Evolutionary conservation across 2,888 invertebrate genomes (phyloP), one percentile per base, ranked within the genome.

Genomic region (Palloptera scutellata): DNA sequence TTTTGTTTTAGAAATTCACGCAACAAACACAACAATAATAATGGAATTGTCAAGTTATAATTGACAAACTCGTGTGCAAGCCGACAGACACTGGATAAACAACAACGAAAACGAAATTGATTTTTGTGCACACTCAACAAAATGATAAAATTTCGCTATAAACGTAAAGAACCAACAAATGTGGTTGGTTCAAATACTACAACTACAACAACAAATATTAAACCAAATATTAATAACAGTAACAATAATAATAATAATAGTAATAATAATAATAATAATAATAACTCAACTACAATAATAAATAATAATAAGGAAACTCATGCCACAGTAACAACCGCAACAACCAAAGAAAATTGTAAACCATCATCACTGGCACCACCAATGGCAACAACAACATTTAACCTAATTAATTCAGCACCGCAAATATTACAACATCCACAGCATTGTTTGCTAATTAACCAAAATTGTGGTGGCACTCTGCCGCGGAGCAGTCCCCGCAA

Each of bases 81-180:
- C 30, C 2, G 6, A 30, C 30, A 43, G 20, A 30, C 62, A 58
- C 55, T 55, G 57, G 48, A 62, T 30, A 61, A n/a, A 51, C n/a
- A 57, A 48, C 59, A 54, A 17, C 15, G 52, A 48, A 41, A 45
- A 43, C 15, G n/a, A 3, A 30, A 53, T 30, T 30, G 30, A 30
- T n/a, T n/a, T n/a, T n/a, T n/a, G n/a, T n/a, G n/a, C n/a, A n/a
- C n/a, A n/a, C 30, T 30, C 30, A 43, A 53, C 62, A 72, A 70
- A 74, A 89, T 89, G 89, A 89, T 89, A 73, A 89, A 89, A 85
- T 89, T 89, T 86, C 88, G 89, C 72, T 89, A 89, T 76, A 89
- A 89, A 78, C 88, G 89, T 73, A 89, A 89, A 82, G 89, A 89
- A 80, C 78, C 81, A 70, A 76, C 74, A 64, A 81, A 80, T 72